phyloP scores from a whole-genome alignment of 2,888 invertebrate species.

The Stenodera caucasica region DNA sequence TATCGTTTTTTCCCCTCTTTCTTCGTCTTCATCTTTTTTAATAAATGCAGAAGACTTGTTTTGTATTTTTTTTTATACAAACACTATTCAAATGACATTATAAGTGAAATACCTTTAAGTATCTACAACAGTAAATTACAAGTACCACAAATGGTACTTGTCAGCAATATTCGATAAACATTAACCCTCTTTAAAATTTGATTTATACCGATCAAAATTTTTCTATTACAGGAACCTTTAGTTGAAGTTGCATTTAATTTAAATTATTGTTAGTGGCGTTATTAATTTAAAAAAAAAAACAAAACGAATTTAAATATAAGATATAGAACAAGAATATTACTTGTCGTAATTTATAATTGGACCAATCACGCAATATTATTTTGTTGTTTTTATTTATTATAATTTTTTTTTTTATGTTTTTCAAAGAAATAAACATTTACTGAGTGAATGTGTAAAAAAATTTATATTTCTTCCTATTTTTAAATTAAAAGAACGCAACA shows the following conservation, averaged over 20 bases:
- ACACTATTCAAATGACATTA: slow-evolving; percentile 22
- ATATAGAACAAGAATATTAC: neutral
- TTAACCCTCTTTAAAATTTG: neutral
- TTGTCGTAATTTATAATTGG: neutral
- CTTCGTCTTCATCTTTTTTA: slow-evolving; percentile 11
- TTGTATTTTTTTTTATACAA: slow-evolving; percentile 22
- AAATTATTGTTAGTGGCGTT: neutral
- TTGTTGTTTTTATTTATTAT: neutral
- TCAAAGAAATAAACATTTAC: neutral
- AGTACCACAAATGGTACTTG: too few relatives aligned
- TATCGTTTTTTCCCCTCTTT: neutral
- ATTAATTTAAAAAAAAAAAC: slow-evolving; percentile 1
- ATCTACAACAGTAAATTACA: too few relatives aligned
- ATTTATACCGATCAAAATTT: too few relatives aligned
- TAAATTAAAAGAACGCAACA: slow-evolving; percentile 6
- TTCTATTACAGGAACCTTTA: too few relatives aligned
- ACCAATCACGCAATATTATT: neutral
- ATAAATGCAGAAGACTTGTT: slow-evolving; percentile 29
- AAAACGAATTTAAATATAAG: slow-evolving; percentile 1
- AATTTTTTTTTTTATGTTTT: neutral
- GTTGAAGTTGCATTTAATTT: neutral
- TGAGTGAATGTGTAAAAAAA: neutral
- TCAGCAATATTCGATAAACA: neutral
- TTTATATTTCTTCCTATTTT: slow-evolving; percentile 5
- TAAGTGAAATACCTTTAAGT: neutral